These are phyloP conservation scores for Tetrao urogallus DNA, from an alignment of 2,113 vertebrate species.

Conservation along the genomic window DNA sequence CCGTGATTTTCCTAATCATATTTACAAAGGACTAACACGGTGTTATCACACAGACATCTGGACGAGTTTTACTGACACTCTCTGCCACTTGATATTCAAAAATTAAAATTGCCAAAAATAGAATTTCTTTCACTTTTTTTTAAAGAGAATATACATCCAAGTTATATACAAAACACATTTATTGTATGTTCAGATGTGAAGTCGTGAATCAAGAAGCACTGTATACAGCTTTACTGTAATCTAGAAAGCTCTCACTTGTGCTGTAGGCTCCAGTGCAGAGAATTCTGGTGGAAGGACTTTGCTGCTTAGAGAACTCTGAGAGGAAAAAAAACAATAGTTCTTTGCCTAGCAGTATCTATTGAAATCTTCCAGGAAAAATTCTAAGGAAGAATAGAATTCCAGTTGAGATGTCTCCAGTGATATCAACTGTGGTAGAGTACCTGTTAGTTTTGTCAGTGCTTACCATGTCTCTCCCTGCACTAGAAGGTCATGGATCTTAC, in stretches of 20 bases:
- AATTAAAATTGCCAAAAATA: not conserved
- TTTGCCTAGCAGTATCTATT: not conserved
- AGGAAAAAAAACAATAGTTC: not conserved
- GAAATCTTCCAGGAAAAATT: not conserved
- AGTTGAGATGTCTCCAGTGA: not conserved
- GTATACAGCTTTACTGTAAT: not conserved
- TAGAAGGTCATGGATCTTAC: not conserved
- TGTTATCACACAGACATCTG: not conserved
- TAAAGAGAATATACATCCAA: not conserved
- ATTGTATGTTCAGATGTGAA: not conserved
- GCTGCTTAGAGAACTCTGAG: not conserved
- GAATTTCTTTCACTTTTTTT: not conserved
- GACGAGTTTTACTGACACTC: not conserved
- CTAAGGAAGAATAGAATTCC: not conserved
- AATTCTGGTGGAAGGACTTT: not conserved
- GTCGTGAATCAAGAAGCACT: not conserved
- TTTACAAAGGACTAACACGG: not conserved
- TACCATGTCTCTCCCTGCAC: not conserved
- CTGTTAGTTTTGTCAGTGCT: accelerated
- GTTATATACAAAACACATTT: not conserved
- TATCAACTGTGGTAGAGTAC: accelerated
- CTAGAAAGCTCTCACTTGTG: not conserved
- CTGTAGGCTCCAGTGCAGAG: accelerated
- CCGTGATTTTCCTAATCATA: not conserved
- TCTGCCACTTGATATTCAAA: not conserved